Evolutionary conservation across 2,888 invertebrate species (phyloP), one percentile per base, ranked within the genome.

Genomic region (Chrysina gloriosa): DNA sequence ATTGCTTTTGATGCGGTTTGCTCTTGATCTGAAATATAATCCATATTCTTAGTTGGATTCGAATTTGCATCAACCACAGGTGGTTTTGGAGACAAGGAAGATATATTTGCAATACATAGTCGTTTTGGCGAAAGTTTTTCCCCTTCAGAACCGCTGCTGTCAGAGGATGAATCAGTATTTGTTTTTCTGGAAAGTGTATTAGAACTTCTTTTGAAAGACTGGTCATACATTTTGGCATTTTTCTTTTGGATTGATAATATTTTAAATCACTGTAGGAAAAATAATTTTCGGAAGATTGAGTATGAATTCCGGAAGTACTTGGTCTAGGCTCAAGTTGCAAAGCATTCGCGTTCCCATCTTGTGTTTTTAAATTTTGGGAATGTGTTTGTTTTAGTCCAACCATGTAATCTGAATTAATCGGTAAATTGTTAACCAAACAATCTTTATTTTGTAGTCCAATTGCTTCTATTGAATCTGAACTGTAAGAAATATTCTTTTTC

Each of bases 131-230:
- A 42, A 5, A 65, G 50, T 23, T 67, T 65, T 5, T 73, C 72
- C 3, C 75, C 76, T 50, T 73, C 71, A 0, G 80, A 79, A 65
- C 80, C 81, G 42, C 74, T 76, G 36, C 77, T 79, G 50, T 79
- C 77, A 3, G 79, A 78, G 11, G 78, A 79, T 9, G 77, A 76
- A 47, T 74, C 75, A 7, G 77, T 31, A 34, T 76, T 64, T 7
- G 75, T 71, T 67, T 78, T 79, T 25, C 77, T 75, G 29, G 75
- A 63, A 63, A 76, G 75, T 9, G 74, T 74, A 1, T 79, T 78
- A 69, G 75, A 77, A 73, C 78, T 75, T 11, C 75, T 50, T 61
- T 74, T 75, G 25, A 69, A 58, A 9, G 45, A 19, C 2, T 54
- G 54, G 1, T 68, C 67, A 42, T 21, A 63, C 50, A 42, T 50